phyloP scores from a whole-genome alignment of 2,113 vertebrate genomes.

The Zosterops hypoxanthus region DNA sequence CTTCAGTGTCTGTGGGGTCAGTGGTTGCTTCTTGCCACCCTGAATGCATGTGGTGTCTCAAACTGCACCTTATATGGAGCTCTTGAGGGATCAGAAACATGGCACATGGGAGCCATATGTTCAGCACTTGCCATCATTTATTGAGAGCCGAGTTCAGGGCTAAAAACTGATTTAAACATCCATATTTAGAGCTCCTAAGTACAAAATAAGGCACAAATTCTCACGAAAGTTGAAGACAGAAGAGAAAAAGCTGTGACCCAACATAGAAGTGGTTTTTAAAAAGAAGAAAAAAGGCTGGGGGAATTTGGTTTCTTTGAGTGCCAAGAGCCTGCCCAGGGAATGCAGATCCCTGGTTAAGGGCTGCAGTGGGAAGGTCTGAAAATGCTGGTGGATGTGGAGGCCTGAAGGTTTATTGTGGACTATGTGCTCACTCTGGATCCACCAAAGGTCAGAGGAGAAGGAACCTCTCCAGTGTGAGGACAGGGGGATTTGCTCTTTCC shows the following conservation, averaged over 20 bases:
- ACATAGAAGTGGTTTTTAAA: not conserved
- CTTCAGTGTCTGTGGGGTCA: conserved; percentile 16
- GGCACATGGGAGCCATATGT: conserved; percentile 39
- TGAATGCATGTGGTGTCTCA: not conserved
- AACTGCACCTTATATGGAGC: conserved; percentile 2
- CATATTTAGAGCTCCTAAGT: conserved; percentile 14
- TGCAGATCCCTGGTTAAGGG: not conserved
- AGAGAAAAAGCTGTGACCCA: not conserved
- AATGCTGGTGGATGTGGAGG: not conserved
- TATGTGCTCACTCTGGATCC: not conserved
- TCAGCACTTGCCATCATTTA: not conserved
- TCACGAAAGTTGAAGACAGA: not conserved
- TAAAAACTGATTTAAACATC: conserved; percentile 13
- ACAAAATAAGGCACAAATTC: conserved; percentile 19
- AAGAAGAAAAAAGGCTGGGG: not conserved
- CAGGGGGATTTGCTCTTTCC: not conserved
- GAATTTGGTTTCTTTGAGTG: not conserved
- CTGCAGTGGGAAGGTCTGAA: not conserved
- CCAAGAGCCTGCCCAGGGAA: not conserved
- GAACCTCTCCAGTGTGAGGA: not conserved
- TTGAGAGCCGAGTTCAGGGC: conserved; percentile 5
- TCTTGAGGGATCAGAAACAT: not conserved
- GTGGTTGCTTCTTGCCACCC: not conserved
- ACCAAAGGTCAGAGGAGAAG: not conserved
- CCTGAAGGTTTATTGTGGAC: not conserved